These are phyloP conservation scores for Kradibia gibbosae DNA, from an alignment of 1,140 invertebrate genomes.

Conservation along the genomic window DNA sequence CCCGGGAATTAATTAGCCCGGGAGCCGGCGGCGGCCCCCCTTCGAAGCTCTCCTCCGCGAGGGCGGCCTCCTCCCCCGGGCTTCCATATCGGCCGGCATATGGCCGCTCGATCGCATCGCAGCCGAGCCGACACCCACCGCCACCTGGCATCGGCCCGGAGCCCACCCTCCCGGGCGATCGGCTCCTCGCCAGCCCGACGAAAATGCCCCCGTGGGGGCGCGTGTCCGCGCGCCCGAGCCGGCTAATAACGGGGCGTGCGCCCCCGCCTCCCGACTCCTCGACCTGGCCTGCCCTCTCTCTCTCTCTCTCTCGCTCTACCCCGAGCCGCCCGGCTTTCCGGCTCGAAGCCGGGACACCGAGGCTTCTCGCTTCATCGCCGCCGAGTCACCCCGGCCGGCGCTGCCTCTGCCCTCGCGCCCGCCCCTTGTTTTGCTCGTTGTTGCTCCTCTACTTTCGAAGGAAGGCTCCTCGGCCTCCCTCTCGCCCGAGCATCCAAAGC, in stretches of 20 bases:
- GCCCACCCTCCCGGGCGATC: slow-evolving; percentile 49
- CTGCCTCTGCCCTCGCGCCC: no score
- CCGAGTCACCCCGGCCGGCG: no score
- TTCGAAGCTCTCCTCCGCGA: slow-evolving; percentile 55
- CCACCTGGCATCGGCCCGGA: slow-evolving; percentile 61
- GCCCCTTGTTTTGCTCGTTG: no score
- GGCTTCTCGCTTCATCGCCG: no score
- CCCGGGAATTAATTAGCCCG: slow-evolving; percentile 71
- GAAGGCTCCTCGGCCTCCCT: no score
- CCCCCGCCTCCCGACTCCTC: no score
- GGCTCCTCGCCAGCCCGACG: slow-evolving; percentile 15
- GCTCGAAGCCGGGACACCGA: slow-evolving; percentile 54
- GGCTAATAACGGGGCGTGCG: neutral
- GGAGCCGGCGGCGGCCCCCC: slow-evolving; percentile 56
- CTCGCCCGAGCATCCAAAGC: no score
- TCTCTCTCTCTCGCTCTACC: slow-evolving; percentile 52
- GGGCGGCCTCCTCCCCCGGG: no score
- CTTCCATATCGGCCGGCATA: no score
- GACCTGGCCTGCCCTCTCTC: neutral
- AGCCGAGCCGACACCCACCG: slow-evolving; percentile 56
- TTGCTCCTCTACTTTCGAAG: no score
- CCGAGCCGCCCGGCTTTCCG: neutral
- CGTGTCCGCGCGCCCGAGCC: neutral
- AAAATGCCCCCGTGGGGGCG: neutral
- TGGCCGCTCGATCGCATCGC: slow-evolving; percentile 68